phyloP scores from a whole-genome alignment of 2,797 vertebrate genomes.

The Rhabdophis nuchalis region DNA sequence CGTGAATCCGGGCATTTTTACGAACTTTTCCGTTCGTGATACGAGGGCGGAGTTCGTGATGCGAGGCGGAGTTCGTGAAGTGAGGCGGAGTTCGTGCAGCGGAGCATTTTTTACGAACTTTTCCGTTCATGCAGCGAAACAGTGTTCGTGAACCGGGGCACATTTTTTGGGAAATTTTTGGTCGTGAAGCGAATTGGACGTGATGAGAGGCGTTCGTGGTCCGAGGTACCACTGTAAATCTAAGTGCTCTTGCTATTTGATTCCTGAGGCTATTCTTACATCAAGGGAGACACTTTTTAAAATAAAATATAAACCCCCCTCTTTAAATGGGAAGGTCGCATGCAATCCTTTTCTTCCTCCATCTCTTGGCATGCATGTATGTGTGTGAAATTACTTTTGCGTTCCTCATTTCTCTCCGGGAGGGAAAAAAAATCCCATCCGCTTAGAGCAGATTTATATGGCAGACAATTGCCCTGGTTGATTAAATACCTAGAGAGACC shows the following conservation, averaged over 20 bases:
- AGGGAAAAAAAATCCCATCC: conserved; percentile 62
- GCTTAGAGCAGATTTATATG: conserved; percentile 66
- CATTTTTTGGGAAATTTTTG: too few relatives aligned
- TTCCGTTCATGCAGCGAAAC: too few relatives aligned
- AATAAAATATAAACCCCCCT: background rate
- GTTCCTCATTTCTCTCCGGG: conserved; percentile 33
- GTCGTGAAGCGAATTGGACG: too few relatives aligned
- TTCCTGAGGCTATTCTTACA: conserved; percentile 32
- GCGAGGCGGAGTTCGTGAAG: too few relatives aligned
- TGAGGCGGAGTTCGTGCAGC: too few relatives aligned
- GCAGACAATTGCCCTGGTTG: conserved; percentile 59
- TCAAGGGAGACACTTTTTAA: conserved; percentile 18
- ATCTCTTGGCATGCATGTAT: background rate
- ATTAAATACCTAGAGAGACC: conserved; percentile 70
- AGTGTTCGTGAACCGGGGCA: too few relatives aligned
- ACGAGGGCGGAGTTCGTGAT: too few relatives aligned
- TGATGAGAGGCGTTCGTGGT: too few relatives aligned
- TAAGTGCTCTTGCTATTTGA: background rate
- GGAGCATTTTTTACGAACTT: too few relatives aligned
- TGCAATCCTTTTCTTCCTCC: conserved; percentile 49
- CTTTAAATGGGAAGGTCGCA: conserved; percentile 51
- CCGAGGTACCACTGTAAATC: too few relatives aligned
- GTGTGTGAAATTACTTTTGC: conserved; percentile 10
- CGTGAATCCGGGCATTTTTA: too few relatives aligned
- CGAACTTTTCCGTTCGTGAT: too few relatives aligned